Evolutionary conservation across 2,888 invertebrate genomes (phyloP), one percentile per base, ranked within the genome.

Genomic region (Gastracanthus pulcherrimus): DNA sequence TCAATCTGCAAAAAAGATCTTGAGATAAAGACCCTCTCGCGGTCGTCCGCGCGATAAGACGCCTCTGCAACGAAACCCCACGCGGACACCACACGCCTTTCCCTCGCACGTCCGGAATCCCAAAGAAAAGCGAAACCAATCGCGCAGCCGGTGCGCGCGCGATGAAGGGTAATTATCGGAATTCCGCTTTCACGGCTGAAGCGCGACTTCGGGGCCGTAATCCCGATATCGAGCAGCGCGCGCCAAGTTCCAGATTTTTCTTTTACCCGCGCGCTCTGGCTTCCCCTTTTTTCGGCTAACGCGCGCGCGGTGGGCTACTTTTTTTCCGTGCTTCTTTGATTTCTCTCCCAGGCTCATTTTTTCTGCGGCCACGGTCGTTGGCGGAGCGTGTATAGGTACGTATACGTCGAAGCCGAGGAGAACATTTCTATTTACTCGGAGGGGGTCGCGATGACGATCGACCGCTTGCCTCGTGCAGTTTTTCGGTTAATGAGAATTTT

Each of bases 141-240:
- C 55, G 23, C 11, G 38, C 41, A 36, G 6, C 13, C 38, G 38
- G 38, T n/a, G 7, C 31, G n/a, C n/a, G 4, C 16, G 6, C 36
- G 38, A 55, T 38, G 23, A 62, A 41, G 36, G 75, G 29, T 66
- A 67, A 66, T 76, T 76, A 76, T 76, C 31, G 55, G 55, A 29
- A 76, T 41, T 67, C 7, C 6, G 38, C 66, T 58, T 60, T 38
- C 16, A 36, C 38, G n/a, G n/a, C n/a, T n/a, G n/a, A n/a, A n/a
- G n/a, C n/a, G n/a, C n/a, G n/a, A n/a, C n/a, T n/a, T n/a, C n/a
- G n/a, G n/a, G n/a, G 31, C 9, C 16, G 55, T 36, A 51, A 36
- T 45, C 76, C 38, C 6, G 51, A 31, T 75, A 66, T 75, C 29
- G 64, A 48, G 41, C 36, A 41, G 4, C 4, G 34, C 51, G 4